Evolutionary conservation across 2,797 vertebrate genomes (phyloP).

Genomic region (Lindbergichthys nudifrons): DNA sequence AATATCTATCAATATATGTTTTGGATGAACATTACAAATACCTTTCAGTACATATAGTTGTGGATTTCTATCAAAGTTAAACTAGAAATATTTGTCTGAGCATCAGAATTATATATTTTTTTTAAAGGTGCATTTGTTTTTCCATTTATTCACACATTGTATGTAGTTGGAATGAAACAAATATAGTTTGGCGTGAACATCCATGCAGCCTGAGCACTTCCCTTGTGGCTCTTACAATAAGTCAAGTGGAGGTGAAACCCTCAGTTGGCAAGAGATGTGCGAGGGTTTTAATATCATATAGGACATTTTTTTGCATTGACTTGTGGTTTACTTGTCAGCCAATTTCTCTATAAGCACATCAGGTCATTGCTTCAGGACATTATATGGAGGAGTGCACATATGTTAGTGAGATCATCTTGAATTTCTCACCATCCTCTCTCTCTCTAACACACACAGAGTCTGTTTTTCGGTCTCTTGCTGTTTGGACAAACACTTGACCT

Average conservation of each 20-base stretch:
- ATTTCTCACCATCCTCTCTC: conserved; percentile 12
- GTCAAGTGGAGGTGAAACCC: conserved; percentile 25
- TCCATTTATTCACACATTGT: not conserved
- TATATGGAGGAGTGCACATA: conserved; percentile 25
- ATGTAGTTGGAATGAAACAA: not conserved
- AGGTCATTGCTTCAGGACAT: conserved; percentile 21
- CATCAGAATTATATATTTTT: too few relatives aligned
- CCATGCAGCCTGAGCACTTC: not conserved
- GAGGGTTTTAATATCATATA: conserved; percentile 7
- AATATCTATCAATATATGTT: too few relatives aligned
- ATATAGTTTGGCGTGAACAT: not conserved
- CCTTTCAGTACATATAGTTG: too few relatives aligned
- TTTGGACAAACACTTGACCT: conserved; percentile 77
- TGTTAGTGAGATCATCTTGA: conserved; percentile 38
- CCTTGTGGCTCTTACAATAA: conserved; percentile 10
- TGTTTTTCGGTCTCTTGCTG: conserved; percentile 62
- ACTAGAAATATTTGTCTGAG: too few relatives aligned
- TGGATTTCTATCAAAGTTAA: too few relatives aligned
- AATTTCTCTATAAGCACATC: not conserved
- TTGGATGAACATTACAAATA: too few relatives aligned
- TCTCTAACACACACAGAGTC: not conserved
- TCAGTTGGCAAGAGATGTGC: not conserved
- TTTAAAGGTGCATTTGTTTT: too few relatives aligned
- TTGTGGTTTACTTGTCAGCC: conserved; percentile 17
- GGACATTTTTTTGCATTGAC: not conserved